phyloP scores from a whole-genome alignment of 2,888 invertebrate species.

The Chaetogeoica ovagalla region DNA sequence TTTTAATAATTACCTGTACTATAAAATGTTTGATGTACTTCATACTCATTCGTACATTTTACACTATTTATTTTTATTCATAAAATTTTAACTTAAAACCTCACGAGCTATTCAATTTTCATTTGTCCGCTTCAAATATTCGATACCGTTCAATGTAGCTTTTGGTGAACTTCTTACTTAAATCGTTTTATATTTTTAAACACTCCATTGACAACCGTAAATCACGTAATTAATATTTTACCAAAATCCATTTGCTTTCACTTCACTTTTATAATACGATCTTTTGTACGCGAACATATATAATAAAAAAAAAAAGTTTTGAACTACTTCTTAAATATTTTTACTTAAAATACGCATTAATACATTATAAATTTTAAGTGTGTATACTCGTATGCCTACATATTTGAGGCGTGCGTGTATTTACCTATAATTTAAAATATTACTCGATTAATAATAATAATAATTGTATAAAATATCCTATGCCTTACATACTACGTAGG shows the following conservation, averaged over 20 bases:
- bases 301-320: neutral
- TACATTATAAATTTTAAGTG: no score
- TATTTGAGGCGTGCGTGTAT: no score
- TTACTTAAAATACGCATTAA: neutral
- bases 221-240: neutral
- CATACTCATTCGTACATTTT: no score
- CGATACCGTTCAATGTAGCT: neutral
- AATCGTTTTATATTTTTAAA: neutral
- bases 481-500: no score
- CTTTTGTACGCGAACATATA: neutral
- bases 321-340: neutral
- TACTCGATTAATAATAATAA: no score
- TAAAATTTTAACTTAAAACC: neutral
- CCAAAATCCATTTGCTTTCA: neutral
- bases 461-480: no score
- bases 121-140: neutral
- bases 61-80: neutral
- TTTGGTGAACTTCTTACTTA: neutral
- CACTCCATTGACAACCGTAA: conserved; percentile 5
- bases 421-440: no score
- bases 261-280: neutral
- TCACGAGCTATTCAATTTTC: neutral
- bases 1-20: no score
- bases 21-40: no score
- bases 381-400: no score